These are phyloP conservation scores for Boloria selene DNA, from an alignment of 2,888 invertebrate species.

Conservation along the genomic window DNA sequence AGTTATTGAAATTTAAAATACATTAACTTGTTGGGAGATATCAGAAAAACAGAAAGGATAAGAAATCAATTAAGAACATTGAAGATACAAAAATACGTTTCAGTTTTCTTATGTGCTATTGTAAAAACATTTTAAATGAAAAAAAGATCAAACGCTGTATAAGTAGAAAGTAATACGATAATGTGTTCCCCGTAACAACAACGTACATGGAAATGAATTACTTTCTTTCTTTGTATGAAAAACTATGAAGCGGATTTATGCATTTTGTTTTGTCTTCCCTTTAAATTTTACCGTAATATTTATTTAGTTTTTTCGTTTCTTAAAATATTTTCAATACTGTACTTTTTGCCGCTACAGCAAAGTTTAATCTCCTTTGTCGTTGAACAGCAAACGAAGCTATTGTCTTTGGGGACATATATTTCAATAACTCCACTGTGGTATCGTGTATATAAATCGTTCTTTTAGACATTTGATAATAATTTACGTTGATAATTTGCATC, in stretches of 20 bases:
- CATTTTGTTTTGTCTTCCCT: constrained; percentile 69
- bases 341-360: constrained; percentile 23
- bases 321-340: constrained; percentile 4
- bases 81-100: no score
- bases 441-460: constrained; percentile 72
- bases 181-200: constrained; percentile 36
- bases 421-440: constrained; percentile 72
- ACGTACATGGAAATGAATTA: constrained; percentile 50
- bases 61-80: no score
- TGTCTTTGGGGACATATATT: constrained; percentile 78
- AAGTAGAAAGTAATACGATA: constrained; percentile 2
- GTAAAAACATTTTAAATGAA: no score
- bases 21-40: no score
- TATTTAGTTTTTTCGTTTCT: constrained; percentile 53
- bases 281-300: constrained; percentile 65
- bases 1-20: no score
- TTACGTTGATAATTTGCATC: constrained; percentile 68
- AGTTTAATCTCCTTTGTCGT: constrained; percentile 51
- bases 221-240: constrained; percentile 56
- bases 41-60: no score
- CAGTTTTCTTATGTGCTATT: no score
- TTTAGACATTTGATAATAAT: constrained; percentile 73
- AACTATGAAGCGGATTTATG: constrained; percentile 70
- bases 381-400: constrained; percentile 49
- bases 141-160: no score